Evolutionary conservation across 1,140 invertebrate genomes (phyloP).

Genomic region (Bombus haemorrhoidalis): DNA sequence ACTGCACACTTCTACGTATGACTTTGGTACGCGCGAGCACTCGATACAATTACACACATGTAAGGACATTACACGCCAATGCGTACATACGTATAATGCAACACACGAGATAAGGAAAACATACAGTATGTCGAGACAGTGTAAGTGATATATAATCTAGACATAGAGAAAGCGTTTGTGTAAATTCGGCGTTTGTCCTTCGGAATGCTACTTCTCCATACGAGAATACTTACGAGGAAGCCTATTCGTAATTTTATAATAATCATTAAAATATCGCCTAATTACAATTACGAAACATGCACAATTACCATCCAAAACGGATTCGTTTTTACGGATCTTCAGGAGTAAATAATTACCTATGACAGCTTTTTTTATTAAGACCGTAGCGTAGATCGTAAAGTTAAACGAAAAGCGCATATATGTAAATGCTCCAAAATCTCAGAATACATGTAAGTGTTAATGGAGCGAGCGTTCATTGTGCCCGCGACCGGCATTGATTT

Average conservation of each 20-base stretch:
- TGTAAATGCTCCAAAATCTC: conserved; percentile 72
- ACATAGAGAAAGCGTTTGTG: conserved; percentile 77
- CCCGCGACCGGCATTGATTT: conserved; percentile 76
- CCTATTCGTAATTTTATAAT: conserved; percentile 78
- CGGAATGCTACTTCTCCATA: conserved; percentile 74
- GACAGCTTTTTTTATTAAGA: conserved; percentile 72
- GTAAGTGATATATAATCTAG: conserved; percentile 81
- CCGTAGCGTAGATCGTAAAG: conserved; percentile 77
- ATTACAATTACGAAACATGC: conserved; percentile 72
- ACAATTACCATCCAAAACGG: conserved; percentile 68
- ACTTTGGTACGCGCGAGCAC: conserved; percentile 59
- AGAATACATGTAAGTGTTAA: conserved; percentile 75
- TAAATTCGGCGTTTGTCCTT: conserved; percentile 77
- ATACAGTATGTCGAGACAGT: conserved; percentile 77
- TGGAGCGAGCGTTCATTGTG: conserved; percentile 66
- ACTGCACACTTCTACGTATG: conserved; percentile 69
- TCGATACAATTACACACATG: conserved; percentile 40
- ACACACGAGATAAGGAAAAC: conserved; percentile 61
- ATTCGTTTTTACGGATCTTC: conserved; percentile 80
- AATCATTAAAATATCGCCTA: conserved; percentile 77
- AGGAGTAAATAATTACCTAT: conserved; percentile 65
- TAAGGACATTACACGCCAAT: conserved; percentile 55
- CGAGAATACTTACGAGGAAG: conserved; percentile 69
- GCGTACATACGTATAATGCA: conserved; percentile 64
- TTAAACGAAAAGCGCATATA: conserved; percentile 66